Conservation (phyloP, 1,140 invertebrate genomes). For the Drosophila albomicans region DNA sequence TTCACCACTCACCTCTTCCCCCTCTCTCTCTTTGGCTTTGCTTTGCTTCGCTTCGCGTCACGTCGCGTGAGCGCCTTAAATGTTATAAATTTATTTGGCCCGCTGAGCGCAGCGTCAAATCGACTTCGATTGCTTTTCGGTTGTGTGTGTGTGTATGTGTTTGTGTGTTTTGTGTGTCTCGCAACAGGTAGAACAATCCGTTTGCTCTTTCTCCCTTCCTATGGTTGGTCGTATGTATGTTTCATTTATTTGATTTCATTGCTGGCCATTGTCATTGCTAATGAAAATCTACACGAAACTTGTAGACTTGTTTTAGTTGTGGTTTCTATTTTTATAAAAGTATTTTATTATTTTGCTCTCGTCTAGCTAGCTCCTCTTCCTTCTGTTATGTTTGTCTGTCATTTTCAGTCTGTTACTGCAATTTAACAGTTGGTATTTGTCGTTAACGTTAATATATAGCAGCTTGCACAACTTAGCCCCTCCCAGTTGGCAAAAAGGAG, state of each 20-base stretch:
- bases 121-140: constrained; percentile 73
- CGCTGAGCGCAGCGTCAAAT: constrained; percentile 58
- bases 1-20: not conserved
- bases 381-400: constrained; percentile 8
- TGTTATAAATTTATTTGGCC: constrained; percentile 77
- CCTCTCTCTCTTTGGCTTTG: not conserved
- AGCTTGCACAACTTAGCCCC: constrained; percentile 11
- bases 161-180: not conserved
- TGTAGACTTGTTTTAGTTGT: constrained; percentile 45
- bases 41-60: constrained; percentile 6
- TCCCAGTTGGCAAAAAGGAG: not conserved
- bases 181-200: constrained; percentile 63
- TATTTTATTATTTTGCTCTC: constrained; percentile 8
- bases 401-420: constrained; percentile 51
- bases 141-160: not conserved
- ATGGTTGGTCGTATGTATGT: constrained; percentile 7
- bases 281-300: constrained; percentile 78
- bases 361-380: not conserved
- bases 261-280: constrained; percentile 56
- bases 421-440: constrained; percentile 63
- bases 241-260: constrained; percentile 62
- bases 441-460: constrained; percentile 61
- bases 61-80: constrained; percentile 77
- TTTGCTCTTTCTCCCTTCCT: not conserved
- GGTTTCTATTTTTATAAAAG: constrained; percentile 5